A percentile compares a stretch with the other conserved stretches of the same genome.
phyloP scores from a whole-genome alignment of 2,113 vertebrate species.

The Leuciscus idus region DNA sequence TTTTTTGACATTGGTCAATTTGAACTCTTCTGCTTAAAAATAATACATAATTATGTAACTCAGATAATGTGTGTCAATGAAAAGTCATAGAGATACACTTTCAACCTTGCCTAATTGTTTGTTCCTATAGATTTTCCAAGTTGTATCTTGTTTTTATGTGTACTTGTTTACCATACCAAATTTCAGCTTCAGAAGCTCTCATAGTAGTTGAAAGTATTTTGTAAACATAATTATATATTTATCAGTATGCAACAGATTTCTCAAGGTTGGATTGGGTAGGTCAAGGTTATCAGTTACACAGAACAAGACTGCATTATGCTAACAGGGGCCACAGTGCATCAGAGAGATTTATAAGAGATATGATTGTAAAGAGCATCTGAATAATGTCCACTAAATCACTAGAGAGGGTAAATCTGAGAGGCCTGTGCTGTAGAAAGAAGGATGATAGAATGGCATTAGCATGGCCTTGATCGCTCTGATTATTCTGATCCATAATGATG shows the following conservation, averaged over 20 bases:
- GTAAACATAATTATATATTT: conserved; percentile 1
- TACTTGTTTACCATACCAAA: neutral
- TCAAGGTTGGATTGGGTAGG: neutral
- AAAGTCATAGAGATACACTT: too few species aligned
- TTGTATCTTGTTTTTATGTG: too few species aligned
- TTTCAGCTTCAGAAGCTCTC: conserved; percentile 26
- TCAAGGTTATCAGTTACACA: conserved; percentile 28
- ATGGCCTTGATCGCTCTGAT: conserved; percentile 14
- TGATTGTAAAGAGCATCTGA: conserved; percentile 2
- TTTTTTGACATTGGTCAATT: too few species aligned
- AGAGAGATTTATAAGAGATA: conserved; percentile 9
- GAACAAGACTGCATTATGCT: neutral
- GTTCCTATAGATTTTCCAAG: too few species aligned
- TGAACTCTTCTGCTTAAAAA: too few species aligned
- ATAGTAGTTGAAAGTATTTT: conserved; percentile 19
- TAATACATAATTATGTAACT: too few species aligned
- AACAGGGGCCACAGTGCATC: neutral
- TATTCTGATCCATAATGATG: conserved; percentile 19
- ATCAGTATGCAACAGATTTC: neutral
- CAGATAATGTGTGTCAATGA: too few species aligned
- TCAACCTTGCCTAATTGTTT: too few species aligned
- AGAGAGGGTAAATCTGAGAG: neutral
- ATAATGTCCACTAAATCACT: conserved; percentile 13
- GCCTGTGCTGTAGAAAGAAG: neutral
- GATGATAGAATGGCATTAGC: conserved; percentile 2